phyloP scores from a whole-genome alignment of 2,113 vertebrate genomes.

The Mustela lutreola region DNA sequence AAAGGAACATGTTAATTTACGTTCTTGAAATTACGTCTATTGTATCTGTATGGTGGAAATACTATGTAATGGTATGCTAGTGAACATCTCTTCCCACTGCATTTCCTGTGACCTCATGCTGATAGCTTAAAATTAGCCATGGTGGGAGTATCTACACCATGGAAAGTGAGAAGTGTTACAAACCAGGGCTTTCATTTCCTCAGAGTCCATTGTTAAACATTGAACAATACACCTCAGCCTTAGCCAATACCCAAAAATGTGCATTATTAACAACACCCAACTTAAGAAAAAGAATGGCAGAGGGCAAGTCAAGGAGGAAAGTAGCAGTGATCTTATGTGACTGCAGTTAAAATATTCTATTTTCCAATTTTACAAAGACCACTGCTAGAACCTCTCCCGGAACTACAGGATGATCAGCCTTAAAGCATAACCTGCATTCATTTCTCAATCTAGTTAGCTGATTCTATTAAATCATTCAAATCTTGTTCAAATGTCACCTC shows the following conservation, averaged over 20 bases:
- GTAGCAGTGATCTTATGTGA: not conserved
- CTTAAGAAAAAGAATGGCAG: not conserved
- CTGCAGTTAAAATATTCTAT: not conserved
- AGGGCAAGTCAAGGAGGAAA: not conserved
- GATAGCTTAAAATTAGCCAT: not conserved
- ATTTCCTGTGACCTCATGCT: not conserved
- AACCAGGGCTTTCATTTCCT: not conserved
- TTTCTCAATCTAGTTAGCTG: not conserved
- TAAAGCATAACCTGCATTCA: not conserved
- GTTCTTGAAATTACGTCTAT: not conserved
- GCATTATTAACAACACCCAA: not conserved
- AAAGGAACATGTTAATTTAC: not conserved
- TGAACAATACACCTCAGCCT: not conserved
- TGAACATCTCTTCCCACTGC: not conserved
- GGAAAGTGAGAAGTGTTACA: not conserved
- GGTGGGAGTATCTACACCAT: not conserved
- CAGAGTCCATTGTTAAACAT: not conserved
- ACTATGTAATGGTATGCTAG: not conserved
- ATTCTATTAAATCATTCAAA: not conserved
- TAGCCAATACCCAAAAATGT: not conserved
- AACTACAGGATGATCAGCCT: not conserved
- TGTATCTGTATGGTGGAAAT: not conserved
- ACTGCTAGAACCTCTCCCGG: not conserved
- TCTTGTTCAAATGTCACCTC: not conserved
- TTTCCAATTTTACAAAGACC: not conserved